A percentile compares a stretch with the other conserved stretches of the same genome.
These are phyloP conservation scores for Mastigias papua DNA, from an alignment of 30 jellyfish, hydroid and myxozoan species.

Conservation along the genomic window DNA sequence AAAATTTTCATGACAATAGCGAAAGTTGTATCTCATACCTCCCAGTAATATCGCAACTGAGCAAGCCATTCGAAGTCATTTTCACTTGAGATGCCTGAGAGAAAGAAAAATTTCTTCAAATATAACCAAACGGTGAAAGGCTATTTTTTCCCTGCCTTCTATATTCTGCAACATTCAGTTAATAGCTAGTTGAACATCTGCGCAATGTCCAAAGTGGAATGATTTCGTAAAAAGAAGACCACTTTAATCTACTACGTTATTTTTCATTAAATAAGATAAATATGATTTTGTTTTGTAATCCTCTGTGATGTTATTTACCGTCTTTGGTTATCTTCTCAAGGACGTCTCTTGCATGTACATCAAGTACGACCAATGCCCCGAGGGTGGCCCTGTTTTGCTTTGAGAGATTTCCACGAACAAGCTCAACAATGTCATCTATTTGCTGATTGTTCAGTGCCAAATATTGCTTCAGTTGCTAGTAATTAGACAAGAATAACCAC, in stretches of 20 bases:
- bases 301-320: constrained; percentile 61
- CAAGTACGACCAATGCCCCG: constrained; percentile 99
- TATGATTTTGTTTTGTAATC: too few relatives aligned
- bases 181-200: too few relatives aligned
- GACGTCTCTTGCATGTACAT: constrained; percentile 98
- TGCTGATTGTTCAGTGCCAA: constrained; percentile 82
- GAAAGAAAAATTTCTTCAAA: neutral
- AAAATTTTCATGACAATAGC: neutral
- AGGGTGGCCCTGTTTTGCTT: constrained; percentile 98
- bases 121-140: neutral
- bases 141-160: too few relatives aligned
- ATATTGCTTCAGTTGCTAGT: constrained; percentile 83
- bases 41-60: constrained; percentile 97
- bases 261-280: too few relatives aligned
- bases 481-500: neutral
- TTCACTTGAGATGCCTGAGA: constrained; percentile 88
- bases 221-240: too few relatives aligned
- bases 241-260: too few relatives aligned
- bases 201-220: too few relatives aligned
- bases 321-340: constrained; percentile 81
- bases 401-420: constrained; percentile 95
- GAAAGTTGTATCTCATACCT: constrained; percentile 55
- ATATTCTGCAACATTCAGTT: too few relatives aligned
- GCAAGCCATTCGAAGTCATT: constrained; percentile 99
- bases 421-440: constrained; percentile 96